Evolutionary conservation across 1,140 invertebrate species (phyloP).

Genomic region (Ruditapes philippinarum): DNA sequence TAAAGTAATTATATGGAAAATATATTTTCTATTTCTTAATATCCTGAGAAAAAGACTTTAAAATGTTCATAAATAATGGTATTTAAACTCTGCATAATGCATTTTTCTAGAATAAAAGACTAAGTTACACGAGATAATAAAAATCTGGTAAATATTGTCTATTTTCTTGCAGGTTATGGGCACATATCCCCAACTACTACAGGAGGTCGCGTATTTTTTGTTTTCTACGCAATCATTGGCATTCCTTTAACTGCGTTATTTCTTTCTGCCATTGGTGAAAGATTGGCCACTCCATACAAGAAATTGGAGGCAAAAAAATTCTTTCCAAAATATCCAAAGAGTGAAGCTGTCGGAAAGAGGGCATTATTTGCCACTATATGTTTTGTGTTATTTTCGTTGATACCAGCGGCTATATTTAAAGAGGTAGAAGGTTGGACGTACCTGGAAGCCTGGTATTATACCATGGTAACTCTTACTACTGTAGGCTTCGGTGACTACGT

Average conservation of each 20-base stretch:
- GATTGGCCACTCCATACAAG: constrained; percentile 2
- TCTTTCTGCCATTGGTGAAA: not conserved
- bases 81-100: too few species aligned
- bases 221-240: constrained; percentile 14
- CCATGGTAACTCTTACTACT: constrained; percentile 74
- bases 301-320: constrained; percentile 1
- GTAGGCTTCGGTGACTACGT: constrained; percentile 71
- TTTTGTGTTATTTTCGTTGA: constrained; percentile 24
- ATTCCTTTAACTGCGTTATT: constrained; percentile 26
- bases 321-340: constrained; percentile 18
- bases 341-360: not conserved
- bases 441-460: constrained; percentile 73
- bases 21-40: too few species aligned
- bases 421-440: constrained; percentile 70
- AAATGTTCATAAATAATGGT: too few species aligned
- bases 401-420: constrained; percentile 46
- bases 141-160: too few species aligned
- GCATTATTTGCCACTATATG: not conserved
- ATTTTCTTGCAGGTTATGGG: constrained; percentile 35
- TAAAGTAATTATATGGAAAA: too few species aligned
- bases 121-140: too few species aligned
- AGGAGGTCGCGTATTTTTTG: constrained; percentile 27
- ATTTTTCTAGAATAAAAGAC: too few species aligned
- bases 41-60: too few species aligned
- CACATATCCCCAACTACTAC: constrained; percentile 26